Conservation (phyloP, 2,888 invertebrate species). For the Nipponacmea schrenckii region DNA sequence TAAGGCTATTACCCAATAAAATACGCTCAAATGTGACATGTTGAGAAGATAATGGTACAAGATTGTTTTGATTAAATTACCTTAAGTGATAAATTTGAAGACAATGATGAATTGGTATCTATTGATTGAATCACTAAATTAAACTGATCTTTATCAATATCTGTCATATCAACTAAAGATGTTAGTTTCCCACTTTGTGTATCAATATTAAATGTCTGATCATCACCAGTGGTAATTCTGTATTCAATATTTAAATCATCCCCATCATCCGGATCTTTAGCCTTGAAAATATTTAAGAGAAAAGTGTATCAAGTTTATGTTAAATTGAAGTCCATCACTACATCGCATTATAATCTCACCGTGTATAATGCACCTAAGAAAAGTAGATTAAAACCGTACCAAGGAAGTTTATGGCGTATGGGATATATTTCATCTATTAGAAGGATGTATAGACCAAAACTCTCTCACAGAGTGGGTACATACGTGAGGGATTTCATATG, state of each 20-base stretch:
- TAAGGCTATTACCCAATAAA: too few relatives aligned
- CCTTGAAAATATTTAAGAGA: slow-evolving; percentile 17
- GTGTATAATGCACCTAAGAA: too few relatives aligned
- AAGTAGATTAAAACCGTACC: too few relatives aligned
- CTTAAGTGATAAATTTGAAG: not conserved
- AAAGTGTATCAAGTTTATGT: not conserved
- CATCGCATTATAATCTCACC: too few relatives aligned
- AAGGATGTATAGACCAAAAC: too few relatives aligned
- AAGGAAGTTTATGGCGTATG: too few relatives aligned
- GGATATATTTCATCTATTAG: too few relatives aligned
- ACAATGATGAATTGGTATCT: slow-evolving; percentile 17
- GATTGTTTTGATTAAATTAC: not conserved
- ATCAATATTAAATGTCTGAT: slow-evolving; percentile 19
- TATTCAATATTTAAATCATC: slow-evolving; percentile 32
- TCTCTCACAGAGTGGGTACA: too few relatives aligned
- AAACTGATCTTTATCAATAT: slow-evolving; percentile 3
- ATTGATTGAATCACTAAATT: slow-evolving; percentile 26
- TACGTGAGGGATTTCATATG: too few relatives aligned
- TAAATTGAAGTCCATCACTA: too few relatives aligned
- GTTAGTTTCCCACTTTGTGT: slow-evolving; percentile 19
- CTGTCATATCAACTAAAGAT: slow-evolving; percentile 19
- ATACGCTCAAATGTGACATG: too few relatives aligned
- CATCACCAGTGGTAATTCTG: slow-evolving; percentile 19
- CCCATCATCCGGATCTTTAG: slow-evolving; percentile 38
- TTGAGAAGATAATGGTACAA: too few relatives aligned